Evolutionary conservation across 2,113 vertebrate species (phyloP), one percentile per base, ranked within the genome.

Genomic region (Platichthys flesus): DNA sequence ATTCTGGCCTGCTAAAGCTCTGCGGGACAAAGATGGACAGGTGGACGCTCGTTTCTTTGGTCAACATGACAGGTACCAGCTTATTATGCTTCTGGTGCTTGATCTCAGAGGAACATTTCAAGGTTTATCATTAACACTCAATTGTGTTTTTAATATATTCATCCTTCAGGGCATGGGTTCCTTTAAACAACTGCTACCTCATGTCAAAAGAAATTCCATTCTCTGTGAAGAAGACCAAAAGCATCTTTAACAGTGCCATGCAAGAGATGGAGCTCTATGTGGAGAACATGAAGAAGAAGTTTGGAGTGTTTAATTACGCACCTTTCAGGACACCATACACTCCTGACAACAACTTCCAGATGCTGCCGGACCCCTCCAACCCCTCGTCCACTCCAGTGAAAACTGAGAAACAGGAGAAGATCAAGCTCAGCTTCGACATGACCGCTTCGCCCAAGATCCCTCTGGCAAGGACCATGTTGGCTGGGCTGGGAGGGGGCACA

Each of bases 151-250:
- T 28, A 20, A 1, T 76, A 18, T 67, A 18, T 67, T 74, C 78
- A 85, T 87, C 52, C 45, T 81, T 8, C 87, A 99, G 98, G 93
- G 98, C 98, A 76, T 99, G 98, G 98, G 97, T 99, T 93, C 98
- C 98, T 88, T 95, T 98, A 91, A 99, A 98, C 95, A 99, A 98
- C 89, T 99, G 98, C 96, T 99, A 99, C 96, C 98, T 99, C 96
- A 99, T 99, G 97, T 99, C 97, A 87, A 99, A 98, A 95, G 98
- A 99, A 94, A 99, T 99, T 79, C 97, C 98, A 75, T 99, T 99
- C 94, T 99, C 97, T 90, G 98, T 99, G 89, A 99, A 99, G 94
- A 99, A 99, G 95, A 99, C 97, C 65, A 99, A 99, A 94, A 98
- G 97, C 94, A 99, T 99, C 92, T 99, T 99, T 91, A 99, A 99